phyloP scores from a whole-genome alignment of 2,113 vertebrate species.

The Acinonyx jubatus region DNA sequence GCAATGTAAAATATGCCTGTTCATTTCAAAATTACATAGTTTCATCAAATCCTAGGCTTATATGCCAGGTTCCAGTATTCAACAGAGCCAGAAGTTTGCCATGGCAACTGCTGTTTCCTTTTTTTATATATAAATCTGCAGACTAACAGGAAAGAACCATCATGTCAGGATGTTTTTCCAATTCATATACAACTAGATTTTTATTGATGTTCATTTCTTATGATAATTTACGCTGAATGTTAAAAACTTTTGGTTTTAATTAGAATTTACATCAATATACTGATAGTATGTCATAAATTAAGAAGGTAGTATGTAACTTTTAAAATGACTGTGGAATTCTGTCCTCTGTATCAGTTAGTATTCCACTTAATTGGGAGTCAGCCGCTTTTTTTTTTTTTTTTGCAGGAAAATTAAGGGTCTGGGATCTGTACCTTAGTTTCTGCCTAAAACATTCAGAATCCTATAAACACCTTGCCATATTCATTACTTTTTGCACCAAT shows the following conservation, averaged over 20 bases:
- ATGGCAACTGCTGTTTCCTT: constrained; percentile 44
- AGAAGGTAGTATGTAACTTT: not conserved
- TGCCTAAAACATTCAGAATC: not conserved
- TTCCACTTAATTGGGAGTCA: not conserved
- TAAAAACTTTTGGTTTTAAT: not conserved
- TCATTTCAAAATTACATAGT: constrained; percentile 57
- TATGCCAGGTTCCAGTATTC: constrained; percentile 28
- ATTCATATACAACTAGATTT: not conserved
- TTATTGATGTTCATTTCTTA: constrained; percentile 29
- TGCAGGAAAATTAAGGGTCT: not conserved
- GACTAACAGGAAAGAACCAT: constrained; percentile 2
- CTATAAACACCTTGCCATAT: not conserved
- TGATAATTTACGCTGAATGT: not conserved
- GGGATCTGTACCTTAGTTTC: not conserved
- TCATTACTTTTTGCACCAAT: not conserved
- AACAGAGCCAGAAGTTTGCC: constrained; percentile 51
- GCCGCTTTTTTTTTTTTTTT: not conserved
- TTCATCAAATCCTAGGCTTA: constrained; percentile 42
- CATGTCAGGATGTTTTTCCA: not conserved
- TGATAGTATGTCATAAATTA: not conserved
- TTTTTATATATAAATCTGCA: constrained; percentile 46
- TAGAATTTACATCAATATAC: not conserved
- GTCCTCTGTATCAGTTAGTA: not conserved
- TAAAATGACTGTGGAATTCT: not conserved
- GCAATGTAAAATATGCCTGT: constrained; percentile 25